Evolutionary conservation across 2,888 invertebrate species (phyloP).

Genomic region (Polydrusus pterygomalis): DNA sequence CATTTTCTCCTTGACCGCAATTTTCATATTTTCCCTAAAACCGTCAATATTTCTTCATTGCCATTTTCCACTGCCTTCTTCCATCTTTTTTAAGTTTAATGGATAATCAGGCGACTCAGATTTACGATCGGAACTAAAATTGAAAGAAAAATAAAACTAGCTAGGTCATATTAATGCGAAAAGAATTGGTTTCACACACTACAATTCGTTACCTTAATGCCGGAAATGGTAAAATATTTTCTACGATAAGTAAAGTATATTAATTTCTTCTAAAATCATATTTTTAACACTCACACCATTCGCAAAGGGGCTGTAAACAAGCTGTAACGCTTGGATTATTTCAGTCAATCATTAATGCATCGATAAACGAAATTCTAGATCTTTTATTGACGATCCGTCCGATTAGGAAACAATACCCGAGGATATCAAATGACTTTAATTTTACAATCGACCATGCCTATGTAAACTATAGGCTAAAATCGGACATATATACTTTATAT

Average conservation of each 20-base stretch:
- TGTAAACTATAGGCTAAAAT: neutral
- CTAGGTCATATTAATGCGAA: slow-evolving; percentile 27
- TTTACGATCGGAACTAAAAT: slow-evolving; percentile 20
- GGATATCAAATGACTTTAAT: slow-evolving; percentile 5
- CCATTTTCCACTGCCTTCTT: slow-evolving; percentile 22
- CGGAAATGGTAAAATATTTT: slow-evolving; percentile 3
- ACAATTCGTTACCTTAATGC: slow-evolving; percentile 17
- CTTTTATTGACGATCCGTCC: neutral
- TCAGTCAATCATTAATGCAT: neutral
- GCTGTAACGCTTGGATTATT: neutral
- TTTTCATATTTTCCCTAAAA: slow-evolving; percentile 5
- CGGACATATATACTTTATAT: neutral
- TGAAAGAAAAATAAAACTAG: slow-evolving; percentile 25
- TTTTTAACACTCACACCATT: no score
- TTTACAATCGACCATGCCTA: neutral
- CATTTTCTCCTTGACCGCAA: no score
- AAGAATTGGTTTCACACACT: slow-evolving; percentile 18
- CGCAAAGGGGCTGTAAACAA: neutral
- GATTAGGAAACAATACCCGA: neutral
- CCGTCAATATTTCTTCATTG: slow-evolving; percentile 17
- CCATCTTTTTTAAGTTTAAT: slow-evolving; percentile 19
- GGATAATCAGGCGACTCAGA: slow-evolving; percentile 13
- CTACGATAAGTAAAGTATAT: no score
- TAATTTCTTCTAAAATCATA: no score
- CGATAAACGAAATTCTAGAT: slow-evolving; percentile 7